A percentile compares a stretch with the other conserved stretches of the same genome.
phyloP scores from a whole-genome alignment of 2,113 vertebrate species.

The Neoarius graeffei region DNA sequence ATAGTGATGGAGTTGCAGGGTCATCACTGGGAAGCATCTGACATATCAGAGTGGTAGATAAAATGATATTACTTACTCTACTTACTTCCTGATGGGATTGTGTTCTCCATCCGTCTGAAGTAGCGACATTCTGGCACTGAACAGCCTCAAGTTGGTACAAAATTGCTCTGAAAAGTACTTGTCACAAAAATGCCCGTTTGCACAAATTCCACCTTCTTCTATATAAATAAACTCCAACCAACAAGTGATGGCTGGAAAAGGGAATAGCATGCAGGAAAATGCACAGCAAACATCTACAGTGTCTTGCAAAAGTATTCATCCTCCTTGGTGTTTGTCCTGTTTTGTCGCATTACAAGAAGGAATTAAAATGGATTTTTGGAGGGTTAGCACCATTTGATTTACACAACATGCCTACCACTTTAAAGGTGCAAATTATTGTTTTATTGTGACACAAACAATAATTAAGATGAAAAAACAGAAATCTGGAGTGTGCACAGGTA shows the following conservation, averaged over 20 bases:
- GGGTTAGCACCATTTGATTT: too few relatives aligned
- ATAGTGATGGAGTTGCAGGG: background rate
- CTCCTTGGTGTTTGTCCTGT: too few relatives aligned
- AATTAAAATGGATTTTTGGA: too few relatives aligned
- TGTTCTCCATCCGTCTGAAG: background rate
- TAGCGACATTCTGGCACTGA: background rate
- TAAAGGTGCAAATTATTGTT: too few relatives aligned
- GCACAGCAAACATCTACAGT: background rate
- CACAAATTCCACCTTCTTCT: background rate
- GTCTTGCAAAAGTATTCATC: too few relatives aligned
- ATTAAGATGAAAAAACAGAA: too few relatives aligned
- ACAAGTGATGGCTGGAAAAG: background rate
- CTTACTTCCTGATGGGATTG: background rate
- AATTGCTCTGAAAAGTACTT: background rate
- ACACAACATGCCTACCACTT: too few relatives aligned
- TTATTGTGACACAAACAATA: too few relatives aligned
- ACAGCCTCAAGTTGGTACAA: background rate
- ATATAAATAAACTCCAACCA: background rate
- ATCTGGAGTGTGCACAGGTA: too few relatives aligned
- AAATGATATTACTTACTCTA: background rate
- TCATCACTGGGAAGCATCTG: background rate
- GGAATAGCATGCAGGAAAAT: background rate
- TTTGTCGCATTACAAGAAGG: too few relatives aligned
- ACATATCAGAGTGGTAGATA: background rate
- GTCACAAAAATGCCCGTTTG: background rate